Base-by-base conservation (phyloP, 2,888 invertebrate genomes). In the Archips xylosteana region DNA sequence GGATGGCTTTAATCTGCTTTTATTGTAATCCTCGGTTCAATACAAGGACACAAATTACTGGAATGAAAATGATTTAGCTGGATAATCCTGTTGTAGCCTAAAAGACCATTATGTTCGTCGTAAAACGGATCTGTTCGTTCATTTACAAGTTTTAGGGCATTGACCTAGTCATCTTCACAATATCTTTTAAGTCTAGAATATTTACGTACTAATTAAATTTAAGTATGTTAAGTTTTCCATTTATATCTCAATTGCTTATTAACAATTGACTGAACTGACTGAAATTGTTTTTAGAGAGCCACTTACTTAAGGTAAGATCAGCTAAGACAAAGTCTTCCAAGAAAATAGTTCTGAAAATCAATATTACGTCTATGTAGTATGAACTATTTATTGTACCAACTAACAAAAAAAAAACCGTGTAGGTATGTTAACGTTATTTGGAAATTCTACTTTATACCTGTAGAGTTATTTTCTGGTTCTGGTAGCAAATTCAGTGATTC, bases 11-110 rank as follows among this genome's bases (percentile, higher is more conserved):
- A 57, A 57, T 63, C 34, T 36, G 39, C 47, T 47, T 45, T 64
- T 34, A 47, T 64, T 70, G 12, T 68, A 34, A 36, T 47, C 34
- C 36, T 12, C 42, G 23, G 62, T 47, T 64, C n/a, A 34, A 15
- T n/a, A 49, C 47, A 57, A 12, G 57, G 57, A 32, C 57, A 57
- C 32, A 57, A 57, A 57, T 57, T 32, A 32, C 12, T 57, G 4
- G 12, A 57, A 57, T 32, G 57, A 57, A 57, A 57, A 57, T 57
- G 23, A 32, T 57, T 57, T 32, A 34, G 3, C 32, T 10, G 8
- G 32, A 57, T 57, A 32, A 57, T 57, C 54, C 54, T 10, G 4
- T 10, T 57, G 10, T 57, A 57, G 54, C 32, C 54, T 57, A 57
- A 57, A 57, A 57, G 3, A 54, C 15, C 15, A 15, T 12, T 15